A percentile compares a stretch with the other conserved stretches of the same genome.
phyloP scores from a whole-genome alignment of 2,113 vertebrate species.

The Limnothrissa miodon region DNA sequence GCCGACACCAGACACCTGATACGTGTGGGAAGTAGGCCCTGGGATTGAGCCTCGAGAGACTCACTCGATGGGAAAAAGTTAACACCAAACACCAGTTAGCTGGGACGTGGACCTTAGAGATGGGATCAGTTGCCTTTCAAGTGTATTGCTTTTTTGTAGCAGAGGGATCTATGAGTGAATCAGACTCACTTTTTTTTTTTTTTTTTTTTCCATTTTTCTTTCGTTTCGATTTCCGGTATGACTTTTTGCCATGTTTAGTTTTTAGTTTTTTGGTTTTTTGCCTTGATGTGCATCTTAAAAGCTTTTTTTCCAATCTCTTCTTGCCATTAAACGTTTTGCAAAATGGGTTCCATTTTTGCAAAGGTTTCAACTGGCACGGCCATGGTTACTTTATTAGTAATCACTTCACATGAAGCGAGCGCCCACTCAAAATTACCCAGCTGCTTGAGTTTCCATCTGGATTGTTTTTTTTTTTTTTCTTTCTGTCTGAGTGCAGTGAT shows the following conservation, averaged over 20 bases:
- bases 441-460: background rate
- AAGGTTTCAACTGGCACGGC: background rate
- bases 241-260: background rate
- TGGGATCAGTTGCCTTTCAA: background rate
- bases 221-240: background rate
- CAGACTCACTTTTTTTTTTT: background rate
- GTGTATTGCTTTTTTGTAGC: background rate
- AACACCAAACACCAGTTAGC: background rate
- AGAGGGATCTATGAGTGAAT: background rate
- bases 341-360: background rate
- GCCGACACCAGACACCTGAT: constrained; percentile 4
- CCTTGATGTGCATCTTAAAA: background rate
- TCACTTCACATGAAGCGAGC: background rate
- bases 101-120: background rate
- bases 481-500: background rate
- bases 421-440: constrained; percentile 22
- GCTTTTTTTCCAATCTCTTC: background rate
- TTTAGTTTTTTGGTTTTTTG: background rate
- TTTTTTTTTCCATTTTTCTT: background rate
- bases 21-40: constrained; percentile 21
- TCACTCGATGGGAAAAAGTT: background rate
- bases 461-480: background rate
- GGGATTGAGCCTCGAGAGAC: background rate
- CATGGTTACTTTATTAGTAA: constrained; percentile 36
- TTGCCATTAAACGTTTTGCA: background rate